These are phyloP conservation scores for Nasonia longicornis DNA, from an alignment of 1,140 invertebrate genomes.

Conservation along the genomic window DNA sequence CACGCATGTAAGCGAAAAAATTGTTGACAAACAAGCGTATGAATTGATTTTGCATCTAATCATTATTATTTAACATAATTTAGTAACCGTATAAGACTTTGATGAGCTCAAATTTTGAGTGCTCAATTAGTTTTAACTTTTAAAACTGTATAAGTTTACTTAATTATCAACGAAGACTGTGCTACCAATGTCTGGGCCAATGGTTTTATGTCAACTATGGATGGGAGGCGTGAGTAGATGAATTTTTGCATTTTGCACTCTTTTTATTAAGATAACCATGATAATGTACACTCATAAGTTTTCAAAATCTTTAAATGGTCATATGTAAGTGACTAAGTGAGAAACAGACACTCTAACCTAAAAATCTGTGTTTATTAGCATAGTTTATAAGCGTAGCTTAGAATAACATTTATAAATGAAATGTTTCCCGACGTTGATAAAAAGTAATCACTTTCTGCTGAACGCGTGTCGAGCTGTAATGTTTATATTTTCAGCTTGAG, in stretches of 20 bases:
- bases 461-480: constrained; percentile 29
- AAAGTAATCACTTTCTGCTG: constrained; percentile 34
- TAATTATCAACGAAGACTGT: not conserved
- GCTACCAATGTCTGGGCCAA: constrained; percentile 64
- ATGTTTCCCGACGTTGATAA: constrained; percentile 6
- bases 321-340: not conserved
- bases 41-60: too few relatives aligned
- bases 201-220: constrained; percentile 80
- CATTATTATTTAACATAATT: not conserved
- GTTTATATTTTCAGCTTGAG: constrained; percentile 77
- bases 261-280: not conserved
- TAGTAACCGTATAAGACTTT: not conserved
- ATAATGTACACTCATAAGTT: not conserved
- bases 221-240: constrained; percentile 80
- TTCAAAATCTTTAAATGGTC: not conserved
- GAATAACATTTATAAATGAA: constrained; percentile 10
- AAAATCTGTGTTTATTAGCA: not conserved
- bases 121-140: not conserved
- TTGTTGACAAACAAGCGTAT: not conserved
- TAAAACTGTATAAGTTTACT: not conserved
- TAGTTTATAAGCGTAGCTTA: not conserved
- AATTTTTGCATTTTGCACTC: not conserved
- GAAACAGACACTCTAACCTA: not conserved
- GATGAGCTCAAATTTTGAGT: not conserved
- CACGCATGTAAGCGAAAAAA: not conserved